Base-by-base conservation (phyloP, 2,888 invertebrate species). In the Calameuta filiformis region DNA sequence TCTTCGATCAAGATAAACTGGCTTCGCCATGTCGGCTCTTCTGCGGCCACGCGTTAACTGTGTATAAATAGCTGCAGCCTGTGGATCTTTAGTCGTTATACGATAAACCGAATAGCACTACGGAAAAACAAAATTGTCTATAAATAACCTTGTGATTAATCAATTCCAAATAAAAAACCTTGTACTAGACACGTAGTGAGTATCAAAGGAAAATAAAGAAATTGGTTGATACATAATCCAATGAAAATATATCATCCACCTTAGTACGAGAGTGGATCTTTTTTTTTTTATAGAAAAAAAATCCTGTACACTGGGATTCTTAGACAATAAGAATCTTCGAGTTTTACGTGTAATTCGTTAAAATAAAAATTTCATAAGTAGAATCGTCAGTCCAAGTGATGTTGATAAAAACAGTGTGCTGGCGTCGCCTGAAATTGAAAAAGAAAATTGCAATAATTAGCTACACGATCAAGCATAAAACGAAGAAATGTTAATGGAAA, bases 1-100 rank as follows among this genome's bases (percentile, higher is more conserved):
- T 82, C 84, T 79, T 78, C 76, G 75, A 83, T 83, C 81, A 81
- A 81, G 79, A 82, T 79, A 79, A 76, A 81, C 56, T 56, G 56
- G 56, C 23, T 56, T 15, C 56, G 56, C 23, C 56, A 23, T 23
- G 56, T 56, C 56, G 23, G 56, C 23, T 56, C 15, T 56, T 56
- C 56, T 56, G 9, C 40, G 23, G 6, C 23, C 56, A 56, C 2
- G 56, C 56, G 56, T 56, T 23, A 9, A 56, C 56, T 23, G 56
- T 56, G 15, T 56, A 56, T 56, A 56, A 56, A 56, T 56, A 56
- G 23, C 56, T 56, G 9, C 2, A 56, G 56, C 2, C 23, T 23
- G 56, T 23, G 23, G 23, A 40, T 40, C 6, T 40, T 40, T 40
- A 4, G 40, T 40, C 40, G 40, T 40, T 40, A 40, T 40, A 40